phyloP scores from a whole-genome alignment of 1,140 invertebrate species.

The Drosophila melanica region DNA sequence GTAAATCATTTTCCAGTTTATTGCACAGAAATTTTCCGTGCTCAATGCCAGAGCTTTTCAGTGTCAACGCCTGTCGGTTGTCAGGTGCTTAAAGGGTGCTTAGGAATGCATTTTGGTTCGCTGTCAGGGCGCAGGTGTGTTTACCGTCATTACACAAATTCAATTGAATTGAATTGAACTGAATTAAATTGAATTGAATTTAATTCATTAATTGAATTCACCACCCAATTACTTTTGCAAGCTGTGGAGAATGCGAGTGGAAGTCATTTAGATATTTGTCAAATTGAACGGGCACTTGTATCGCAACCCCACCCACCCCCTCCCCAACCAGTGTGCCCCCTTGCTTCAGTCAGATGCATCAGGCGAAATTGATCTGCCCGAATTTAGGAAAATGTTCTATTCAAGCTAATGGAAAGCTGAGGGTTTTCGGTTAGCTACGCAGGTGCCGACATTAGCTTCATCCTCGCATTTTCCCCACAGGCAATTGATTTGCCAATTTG shows the following conservation, averaged over 20 bases:
- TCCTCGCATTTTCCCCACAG: conserved; percentile 12
- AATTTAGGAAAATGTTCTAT: conserved; percentile 12
- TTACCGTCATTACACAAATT: conserved; percentile 55
- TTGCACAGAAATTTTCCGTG: neutral
- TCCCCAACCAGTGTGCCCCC: neutral
- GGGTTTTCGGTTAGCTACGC: neutral
- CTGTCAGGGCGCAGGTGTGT: conserved; percentile 40
- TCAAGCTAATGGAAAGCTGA: conserved; percentile 22
- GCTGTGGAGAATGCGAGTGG: neutral
- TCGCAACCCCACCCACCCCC: neutral
- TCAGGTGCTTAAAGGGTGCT: conserved; percentile 7
- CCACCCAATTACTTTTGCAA: conserved; percentile 54
- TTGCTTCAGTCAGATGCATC: conserved; percentile 24
- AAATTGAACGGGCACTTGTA: conserved; percentile 10
- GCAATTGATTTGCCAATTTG: conserved; percentile 74
- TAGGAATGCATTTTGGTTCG: conserved; percentile 1
- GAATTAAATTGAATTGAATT: conserved; percentile 42
- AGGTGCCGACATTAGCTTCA: conserved; percentile 29
- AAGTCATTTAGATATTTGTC: conserved; percentile 41
- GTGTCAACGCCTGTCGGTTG: neutral
- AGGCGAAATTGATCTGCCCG: conserved; percentile 37
- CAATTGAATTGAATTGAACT: conserved; percentile 34
- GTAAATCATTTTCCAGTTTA: neutral
- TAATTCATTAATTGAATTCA: conserved; percentile 58
- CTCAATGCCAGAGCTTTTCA: neutral